Conservation (phyloP, 2,888 invertebrate genomes). For the Hecatera dysodea region DNA sequence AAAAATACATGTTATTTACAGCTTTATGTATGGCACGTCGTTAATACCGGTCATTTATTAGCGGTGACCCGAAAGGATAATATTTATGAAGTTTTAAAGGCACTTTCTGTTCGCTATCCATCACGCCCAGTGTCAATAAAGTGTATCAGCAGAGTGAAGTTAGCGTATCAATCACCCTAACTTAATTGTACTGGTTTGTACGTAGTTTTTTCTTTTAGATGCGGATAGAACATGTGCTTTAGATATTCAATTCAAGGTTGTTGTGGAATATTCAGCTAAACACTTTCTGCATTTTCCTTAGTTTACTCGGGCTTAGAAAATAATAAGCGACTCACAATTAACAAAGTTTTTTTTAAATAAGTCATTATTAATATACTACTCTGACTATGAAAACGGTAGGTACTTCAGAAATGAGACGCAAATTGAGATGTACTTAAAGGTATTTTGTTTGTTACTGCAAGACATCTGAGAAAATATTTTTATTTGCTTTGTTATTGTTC, state of each 20-base stretch:
- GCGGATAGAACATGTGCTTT: slow-evolving; percentile 18
- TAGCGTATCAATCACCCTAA: slow-evolving; percentile 85
- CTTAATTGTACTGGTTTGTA: slow-evolving; percentile 75
- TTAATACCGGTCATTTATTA: slow-evolving; percentile 71
- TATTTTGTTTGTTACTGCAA: slow-evolving; percentile 13
- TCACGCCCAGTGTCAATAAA: slow-evolving; percentile 84
- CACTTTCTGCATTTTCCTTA: background rate
- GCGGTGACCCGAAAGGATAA: slow-evolving; percentile 67
- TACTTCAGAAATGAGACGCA: background rate
- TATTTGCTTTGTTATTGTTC: slow-evolving; percentile 3
- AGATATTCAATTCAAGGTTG: slow-evolving; percentile 5
- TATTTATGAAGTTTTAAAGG: slow-evolving; percentile 78
- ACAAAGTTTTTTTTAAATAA: background rate
- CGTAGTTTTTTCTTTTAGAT: slow-evolving; percentile 64
- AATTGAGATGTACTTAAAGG: slow-evolving; percentile 12
- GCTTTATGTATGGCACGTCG: slow-evolving; percentile 47
- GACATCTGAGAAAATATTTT: slow-evolving; percentile 20
- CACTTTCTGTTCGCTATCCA: slow-evolving; percentile 80
- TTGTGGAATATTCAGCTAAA: background rate
- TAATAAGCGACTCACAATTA: background rate
- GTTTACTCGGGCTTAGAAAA: background rate
- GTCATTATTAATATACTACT: background rate
- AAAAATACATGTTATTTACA: slow-evolving; percentile 55
- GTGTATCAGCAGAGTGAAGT: slow-evolving; percentile 65
- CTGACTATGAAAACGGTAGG: slow-evolving; percentile 1